Conservation (phyloP, 1,140 invertebrate species). For the Meloidogyne floridensis region DNA sequence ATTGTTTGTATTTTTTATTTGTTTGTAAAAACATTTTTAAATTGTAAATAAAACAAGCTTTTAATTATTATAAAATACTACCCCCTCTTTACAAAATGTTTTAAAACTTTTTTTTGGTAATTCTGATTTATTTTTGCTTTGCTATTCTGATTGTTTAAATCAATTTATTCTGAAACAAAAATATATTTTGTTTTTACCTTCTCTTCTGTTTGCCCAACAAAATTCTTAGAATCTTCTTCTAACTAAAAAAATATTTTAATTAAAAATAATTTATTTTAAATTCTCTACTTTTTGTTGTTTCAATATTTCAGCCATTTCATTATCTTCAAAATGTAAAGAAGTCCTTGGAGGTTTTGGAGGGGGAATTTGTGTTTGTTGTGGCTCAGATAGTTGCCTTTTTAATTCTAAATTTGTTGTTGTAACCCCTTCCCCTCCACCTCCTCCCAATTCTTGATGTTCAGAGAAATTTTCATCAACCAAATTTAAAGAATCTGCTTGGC, state of each 20-base stretch:
- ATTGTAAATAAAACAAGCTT: no score
- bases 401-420: neutral
- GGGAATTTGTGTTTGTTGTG: neutral
- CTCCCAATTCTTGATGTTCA: conserved; percentile 1
- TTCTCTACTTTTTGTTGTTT: neutral
- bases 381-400: neutral
- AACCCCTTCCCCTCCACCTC: neutral
- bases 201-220: neutral
- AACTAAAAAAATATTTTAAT: neutral
- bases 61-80: no score
- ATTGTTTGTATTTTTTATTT: no score
- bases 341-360: neutral
- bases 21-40: no score
- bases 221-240: neutral
- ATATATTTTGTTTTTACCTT: neutral
- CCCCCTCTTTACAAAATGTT: no score
- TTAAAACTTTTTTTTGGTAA: no score
- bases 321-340: neutral
- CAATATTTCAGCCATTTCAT: conserved; percentile 12
- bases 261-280: neutral
- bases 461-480: conserved; percentile 30
- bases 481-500: conserved; percentile 52
- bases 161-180: no score
- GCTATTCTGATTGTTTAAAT: no score
- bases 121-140: no score